Evolutionary conservation across 2,888 invertebrate species (phyloP).

Genomic region (Idaea dimidiata): DNA sequence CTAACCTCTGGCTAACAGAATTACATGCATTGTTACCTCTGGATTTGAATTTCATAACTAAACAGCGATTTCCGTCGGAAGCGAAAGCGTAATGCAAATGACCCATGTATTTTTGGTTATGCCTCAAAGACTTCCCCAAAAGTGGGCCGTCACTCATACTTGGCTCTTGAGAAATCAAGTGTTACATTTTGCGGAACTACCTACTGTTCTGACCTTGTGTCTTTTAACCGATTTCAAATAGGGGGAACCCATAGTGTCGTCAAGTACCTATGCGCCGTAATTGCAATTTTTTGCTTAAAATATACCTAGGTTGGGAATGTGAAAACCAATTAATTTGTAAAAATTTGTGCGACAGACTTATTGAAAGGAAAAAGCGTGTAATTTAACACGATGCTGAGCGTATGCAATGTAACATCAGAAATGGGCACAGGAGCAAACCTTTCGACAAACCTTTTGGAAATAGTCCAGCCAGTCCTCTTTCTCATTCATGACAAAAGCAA

Average conservation of each 20-base stretch:
- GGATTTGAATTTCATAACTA: slow-evolving; percentile 42
- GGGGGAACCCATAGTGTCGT: not conserved
- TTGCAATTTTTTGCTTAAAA: not conserved
- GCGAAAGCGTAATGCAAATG: slow-evolving; percentile 57
- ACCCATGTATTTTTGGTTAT: slow-evolving; percentile 39
- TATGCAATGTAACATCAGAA: not conserved
- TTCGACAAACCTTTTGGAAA: too few relatives aligned
- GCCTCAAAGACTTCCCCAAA: slow-evolving; percentile 8
- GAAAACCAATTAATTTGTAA: not conserved
- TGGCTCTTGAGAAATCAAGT: not conserved
- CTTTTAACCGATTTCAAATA: not conserved
- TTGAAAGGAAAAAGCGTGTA: not conserved
- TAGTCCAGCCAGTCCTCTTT: too few relatives aligned
- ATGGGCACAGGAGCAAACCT: not conserved
- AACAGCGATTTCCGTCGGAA: slow-evolving; percentile 54
- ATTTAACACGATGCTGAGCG: not conserved
- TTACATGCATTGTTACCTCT: slow-evolving; percentile 38
- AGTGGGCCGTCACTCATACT: slow-evolving; percentile 4
- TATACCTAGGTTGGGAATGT: not conserved
- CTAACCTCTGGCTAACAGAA: slow-evolving; percentile 28
- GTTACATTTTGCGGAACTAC: not conserved
- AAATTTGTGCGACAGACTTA: not conserved
- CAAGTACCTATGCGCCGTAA: not conserved
- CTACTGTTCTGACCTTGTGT: not conserved
- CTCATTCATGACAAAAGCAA: too few relatives aligned